Percentiles rank a stretch among this genome's conserved stretches.
Evolutionary conservation across 1,140 invertebrate species (phyloP).

Genomic region (Nasonia giraulti): DNA sequence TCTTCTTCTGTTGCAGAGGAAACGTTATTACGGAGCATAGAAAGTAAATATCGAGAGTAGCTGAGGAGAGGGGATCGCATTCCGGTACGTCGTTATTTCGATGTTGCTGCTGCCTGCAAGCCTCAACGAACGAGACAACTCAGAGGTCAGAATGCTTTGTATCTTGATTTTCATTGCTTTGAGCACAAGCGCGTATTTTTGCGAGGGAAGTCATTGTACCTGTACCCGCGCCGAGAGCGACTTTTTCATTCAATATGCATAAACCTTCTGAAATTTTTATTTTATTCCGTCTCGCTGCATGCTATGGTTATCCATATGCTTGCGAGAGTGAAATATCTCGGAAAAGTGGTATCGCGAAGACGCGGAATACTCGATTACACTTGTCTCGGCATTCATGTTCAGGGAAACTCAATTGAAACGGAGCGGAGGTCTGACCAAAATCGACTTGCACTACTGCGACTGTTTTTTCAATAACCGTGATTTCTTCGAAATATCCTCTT

Average conservation of each 20-base stretch:
- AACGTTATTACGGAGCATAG: background rate
- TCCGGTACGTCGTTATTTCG: background rate
- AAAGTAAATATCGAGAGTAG: background rate
- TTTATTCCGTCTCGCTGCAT: too few species aligned
- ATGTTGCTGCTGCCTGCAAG: background rate
- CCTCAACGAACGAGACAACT: slow-evolving; percentile 1
- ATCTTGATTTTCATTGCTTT: background rate
- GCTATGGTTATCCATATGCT: too few species aligned
- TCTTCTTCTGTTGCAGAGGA: slow-evolving; percentile 19
- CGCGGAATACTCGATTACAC: too few species aligned
- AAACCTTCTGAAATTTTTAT: background rate
- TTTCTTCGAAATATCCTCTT: too few species aligned
- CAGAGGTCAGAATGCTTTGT: slow-evolving; percentile 20
- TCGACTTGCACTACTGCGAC: too few species aligned
- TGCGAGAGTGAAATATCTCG: too few species aligned
- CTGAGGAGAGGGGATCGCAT: background rate
- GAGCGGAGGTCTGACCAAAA: too few species aligned
- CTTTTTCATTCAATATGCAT: background rate
- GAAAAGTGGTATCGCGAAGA: too few species aligned
- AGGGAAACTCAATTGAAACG: too few species aligned
- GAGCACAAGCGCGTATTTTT: background rate
- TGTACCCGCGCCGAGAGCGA: background rate
- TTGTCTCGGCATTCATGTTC: too few species aligned
- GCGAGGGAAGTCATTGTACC: background rate
- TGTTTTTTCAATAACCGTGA: too few species aligned